Evolutionary conservation across 2,113 vertebrate genomes (phyloP).

Genomic region (Ophiodon elongatus): DNA sequence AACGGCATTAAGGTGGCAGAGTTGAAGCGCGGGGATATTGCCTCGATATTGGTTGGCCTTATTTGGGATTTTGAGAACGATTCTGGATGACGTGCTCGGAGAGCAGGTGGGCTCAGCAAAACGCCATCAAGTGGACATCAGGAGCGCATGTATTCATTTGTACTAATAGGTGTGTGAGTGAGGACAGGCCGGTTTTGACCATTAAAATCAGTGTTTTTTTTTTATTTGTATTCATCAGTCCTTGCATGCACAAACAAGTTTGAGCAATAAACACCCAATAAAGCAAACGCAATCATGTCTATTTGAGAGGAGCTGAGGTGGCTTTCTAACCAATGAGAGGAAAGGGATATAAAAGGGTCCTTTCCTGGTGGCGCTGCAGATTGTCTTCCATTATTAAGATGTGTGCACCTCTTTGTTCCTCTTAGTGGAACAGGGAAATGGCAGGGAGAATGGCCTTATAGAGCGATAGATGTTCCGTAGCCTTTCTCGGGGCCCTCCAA

Average conservation of each 20-base stretch:
- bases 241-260: not conserved
- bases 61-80: conserved; percentile 34
- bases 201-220: not conserved
- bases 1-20: conserved; percentile 36
- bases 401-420: conserved; percentile 29
- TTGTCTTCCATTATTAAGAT: conserved; percentile 58
- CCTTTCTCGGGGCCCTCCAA: conserved; percentile 19
- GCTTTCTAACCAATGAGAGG: not conserved
- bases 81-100: conserved; percentile 29
- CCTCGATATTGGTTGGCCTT: conserved; percentile 30
- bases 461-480: conserved; percentile 7
- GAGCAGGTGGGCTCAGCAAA: conserved; percentile 38
- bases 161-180: not conserved
- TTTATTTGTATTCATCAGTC: not conserved
- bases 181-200: conserved; percentile 2
- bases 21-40: conserved; percentile 46
- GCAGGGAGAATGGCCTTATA: conserved; percentile 25
- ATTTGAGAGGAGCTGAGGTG: conserved; percentile 15
- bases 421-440: conserved; percentile 27
- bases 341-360: not conserved
- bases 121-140: conserved; percentile 29
- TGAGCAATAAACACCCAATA: not conserved
- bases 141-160: not conserved
- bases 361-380: conserved; percentile 3
- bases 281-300: not conserved